These are phyloP conservation scores for Melanotaenia parkinsoni DNA, from an alignment of 2,797 vertebrate genomes.

Conservation along the genomic window DNA sequence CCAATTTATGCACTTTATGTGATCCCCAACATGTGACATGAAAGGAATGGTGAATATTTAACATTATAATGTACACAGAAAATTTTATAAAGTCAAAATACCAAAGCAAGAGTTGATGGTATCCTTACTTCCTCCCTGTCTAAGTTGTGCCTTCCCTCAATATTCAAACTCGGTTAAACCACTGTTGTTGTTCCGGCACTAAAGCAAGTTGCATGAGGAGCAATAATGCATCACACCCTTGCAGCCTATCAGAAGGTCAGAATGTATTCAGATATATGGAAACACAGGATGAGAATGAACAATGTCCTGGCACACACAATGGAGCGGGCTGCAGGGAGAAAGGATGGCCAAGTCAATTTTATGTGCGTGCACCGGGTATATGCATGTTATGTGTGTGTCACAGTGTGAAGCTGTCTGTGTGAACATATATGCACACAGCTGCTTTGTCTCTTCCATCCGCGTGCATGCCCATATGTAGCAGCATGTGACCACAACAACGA, in stretches of 20 bases:
- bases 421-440: conserved; percentile 33
- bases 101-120: background rate
- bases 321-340: conserved; percentile 41
- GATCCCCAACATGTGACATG: background rate
- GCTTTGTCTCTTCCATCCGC: conserved; percentile 59
- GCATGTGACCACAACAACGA: conserved; percentile 65
- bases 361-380: conserved; percentile 5
- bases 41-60: background rate
- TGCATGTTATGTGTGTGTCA: conserved; percentile 25
- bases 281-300: conserved; percentile 83
- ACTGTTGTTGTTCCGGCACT: conserved; percentile 83
- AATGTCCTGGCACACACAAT: conserved; percentile 65
- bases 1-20: background rate
- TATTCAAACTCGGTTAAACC: conserved; percentile 42
- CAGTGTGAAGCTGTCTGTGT: conserved; percentile 22
- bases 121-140: conserved; percentile 46
- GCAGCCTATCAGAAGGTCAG: conserved; percentile 77
- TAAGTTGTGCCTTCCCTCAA: conserved; percentile 18
- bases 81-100: conserved; percentile 26
- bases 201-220: conserved; percentile 85
- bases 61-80: background rate
- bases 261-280: conserved; percentile 78
- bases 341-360: conserved; percentile 29
- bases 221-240: conserved; percentile 80
- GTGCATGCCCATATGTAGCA: conserved; percentile 54